Evolutionary conservation across 2,797 vertebrate species (phyloP).

Genomic region (Anguilla megastoma): DNA sequence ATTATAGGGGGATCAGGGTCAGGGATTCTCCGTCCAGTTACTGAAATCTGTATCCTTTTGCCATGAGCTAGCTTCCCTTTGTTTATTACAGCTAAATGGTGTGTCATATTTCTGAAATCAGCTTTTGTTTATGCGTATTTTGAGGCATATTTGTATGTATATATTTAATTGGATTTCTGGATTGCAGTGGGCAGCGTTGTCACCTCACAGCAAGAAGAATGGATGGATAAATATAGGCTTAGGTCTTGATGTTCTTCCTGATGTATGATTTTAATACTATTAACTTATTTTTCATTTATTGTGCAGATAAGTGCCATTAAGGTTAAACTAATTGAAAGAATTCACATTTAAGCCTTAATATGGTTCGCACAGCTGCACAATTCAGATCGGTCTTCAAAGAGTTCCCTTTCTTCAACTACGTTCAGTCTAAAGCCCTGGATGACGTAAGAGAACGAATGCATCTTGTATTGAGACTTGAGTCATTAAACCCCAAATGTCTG

Average conservation of each 20-base stretch:
- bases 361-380: conserved; percentile 75
- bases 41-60: conserved; percentile 96
- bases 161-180: conserved; percentile 23
- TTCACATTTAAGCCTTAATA: conserved; percentile 66
- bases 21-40: conserved; percentile 80
- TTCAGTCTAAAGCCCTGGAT: conserved; percentile 94
- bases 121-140: neutral
- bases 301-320: neutral
- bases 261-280: neutral
- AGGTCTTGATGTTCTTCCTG: neutral
- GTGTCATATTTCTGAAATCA: neutral
- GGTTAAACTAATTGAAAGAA: conserved; percentile 16
- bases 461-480: conserved; percentile 10
- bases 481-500: conserved; percentile 17
- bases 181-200: too few relatives aligned
- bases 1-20: conserved; percentile 70
- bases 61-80: neutral
- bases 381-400: conserved; percentile 92
- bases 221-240: neutral
- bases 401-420: conserved; percentile 96
- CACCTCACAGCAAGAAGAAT: too few relatives aligned
- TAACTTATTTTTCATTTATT: conserved; percentile 15
- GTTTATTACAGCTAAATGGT: neutral
- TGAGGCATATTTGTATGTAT: neutral
- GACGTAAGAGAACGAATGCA: conserved; percentile 81